phyloP scores from a whole-genome alignment of 2,113 vertebrate genomes.

The Barnardius zonarius region DNA sequence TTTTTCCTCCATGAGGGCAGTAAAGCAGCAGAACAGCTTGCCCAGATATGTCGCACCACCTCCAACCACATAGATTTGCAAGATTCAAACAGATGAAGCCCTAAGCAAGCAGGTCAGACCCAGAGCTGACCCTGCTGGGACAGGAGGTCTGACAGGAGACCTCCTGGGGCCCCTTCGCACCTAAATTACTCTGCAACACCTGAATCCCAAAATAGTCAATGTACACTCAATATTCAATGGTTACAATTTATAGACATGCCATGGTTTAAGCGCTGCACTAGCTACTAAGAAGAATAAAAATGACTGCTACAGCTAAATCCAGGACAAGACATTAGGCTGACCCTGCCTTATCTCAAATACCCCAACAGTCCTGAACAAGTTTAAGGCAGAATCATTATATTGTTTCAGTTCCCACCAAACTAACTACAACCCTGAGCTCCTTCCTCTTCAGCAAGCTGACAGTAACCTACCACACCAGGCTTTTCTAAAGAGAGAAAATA shows the following conservation, averaged over 20 bases:
- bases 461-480: neutral
- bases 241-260: neutral
- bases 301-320: neutral
- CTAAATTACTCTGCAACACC: neutral
- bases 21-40: neutral
- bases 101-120: neutral
- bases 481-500: neutral
- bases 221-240: accelerated
- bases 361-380: accelerated
- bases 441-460: neutral
- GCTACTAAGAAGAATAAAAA: neutral
- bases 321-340: neutral
- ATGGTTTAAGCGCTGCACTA: neutral
- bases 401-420: neutral
- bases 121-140: neutral
- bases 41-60: no score
- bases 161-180: neutral
- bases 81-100: neutral
- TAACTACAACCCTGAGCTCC: neutral
- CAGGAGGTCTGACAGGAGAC: neutral
- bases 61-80: accelerated
- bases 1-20: neutral
- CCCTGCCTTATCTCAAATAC: neutral
- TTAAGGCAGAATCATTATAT: neutral
- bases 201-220: neutral